Conservation (phyloP, 2,888 invertebrate species). For the Drosophila hamatofila region DNA sequence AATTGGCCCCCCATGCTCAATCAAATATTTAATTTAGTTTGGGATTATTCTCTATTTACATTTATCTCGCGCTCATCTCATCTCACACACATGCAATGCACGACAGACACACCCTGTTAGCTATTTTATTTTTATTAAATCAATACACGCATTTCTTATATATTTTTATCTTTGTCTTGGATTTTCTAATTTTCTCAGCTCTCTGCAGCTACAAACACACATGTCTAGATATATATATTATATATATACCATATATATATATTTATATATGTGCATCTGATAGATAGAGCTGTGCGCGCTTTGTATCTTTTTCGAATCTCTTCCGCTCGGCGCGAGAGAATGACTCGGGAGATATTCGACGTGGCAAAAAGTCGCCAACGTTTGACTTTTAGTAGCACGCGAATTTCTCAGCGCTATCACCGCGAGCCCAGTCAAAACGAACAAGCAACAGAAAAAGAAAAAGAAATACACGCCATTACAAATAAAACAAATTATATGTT, state of each 20-base stretch:
- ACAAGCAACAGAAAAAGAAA: not conserved
- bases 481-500: slow-evolving; percentile 72
- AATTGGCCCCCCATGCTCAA: not conserved
- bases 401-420: slow-evolving; percentile 73
- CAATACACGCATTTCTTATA: slow-evolving; percentile 78
- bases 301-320: slow-evolving; percentile 51
- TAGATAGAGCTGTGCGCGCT: slow-evolving; percentile 47
- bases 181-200: slow-evolving; percentile 63
- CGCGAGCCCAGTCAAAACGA: slow-evolving; percentile 56
- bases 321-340: slow-evolving; percentile 42
- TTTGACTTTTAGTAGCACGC: slow-evolving; percentile 78
- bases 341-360: slow-evolving; percentile 47
- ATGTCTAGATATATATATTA: not conserved
- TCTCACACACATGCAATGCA: not conserved
- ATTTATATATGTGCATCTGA: slow-evolving; percentile 22
- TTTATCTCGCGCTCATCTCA: slow-evolving; percentile 1
- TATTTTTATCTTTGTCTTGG: slow-evolving; percentile 76
- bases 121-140: slow-evolving; percentile 74
- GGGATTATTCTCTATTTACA: not conserved
- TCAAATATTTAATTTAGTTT: slow-evolving; percentile 8
- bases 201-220: slow-evolving; percentile 33
- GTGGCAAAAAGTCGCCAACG: slow-evolving; percentile 79
- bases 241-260: slow-evolving; percentile 5
- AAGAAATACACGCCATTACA: slow-evolving; percentile 28
- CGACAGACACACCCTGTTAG: slow-evolving; percentile 60